Conservation (phyloP, 2,797 vertebrate genomes). For the Gephyroberyx darwinii region DNA sequence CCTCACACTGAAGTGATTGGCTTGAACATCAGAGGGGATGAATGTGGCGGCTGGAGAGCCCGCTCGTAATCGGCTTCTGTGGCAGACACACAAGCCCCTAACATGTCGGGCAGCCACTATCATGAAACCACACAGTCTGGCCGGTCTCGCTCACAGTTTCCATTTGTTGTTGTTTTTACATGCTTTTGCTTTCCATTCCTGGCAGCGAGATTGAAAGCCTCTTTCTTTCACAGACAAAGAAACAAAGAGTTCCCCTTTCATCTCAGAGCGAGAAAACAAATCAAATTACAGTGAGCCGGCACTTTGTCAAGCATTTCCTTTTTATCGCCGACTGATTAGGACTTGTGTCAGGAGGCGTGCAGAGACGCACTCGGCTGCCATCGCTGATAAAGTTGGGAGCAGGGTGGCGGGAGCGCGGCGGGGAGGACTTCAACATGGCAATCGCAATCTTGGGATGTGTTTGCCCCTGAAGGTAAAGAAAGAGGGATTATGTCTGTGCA, state of each 20-base stretch:
- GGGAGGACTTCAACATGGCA: conserved; percentile 17
- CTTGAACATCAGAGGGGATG: conserved; percentile 13
- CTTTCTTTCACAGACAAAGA: conserved; percentile 24
- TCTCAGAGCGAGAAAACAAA: conserved; percentile 40
- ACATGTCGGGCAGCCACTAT: background rate
- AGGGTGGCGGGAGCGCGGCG: background rate
- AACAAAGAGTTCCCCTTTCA: conserved; percentile 22
- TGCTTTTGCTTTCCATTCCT: conserved; percentile 14
- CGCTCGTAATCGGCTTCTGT: conserved; percentile 10
- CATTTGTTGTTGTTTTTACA: conserved; percentile 1
- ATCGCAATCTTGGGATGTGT: conserved; percentile 15
- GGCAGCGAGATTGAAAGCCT: conserved; percentile 41
- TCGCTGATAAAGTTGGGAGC: conserved; percentile 35
- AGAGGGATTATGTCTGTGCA: conserved; percentile 22
- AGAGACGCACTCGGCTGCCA: conserved; percentile 21
- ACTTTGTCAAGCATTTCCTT: conserved; percentile 37
- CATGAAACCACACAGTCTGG: background rate
- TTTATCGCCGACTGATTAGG: conserved; percentile 45
- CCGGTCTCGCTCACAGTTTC: background rate
- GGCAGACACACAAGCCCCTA: conserved; percentile 8
- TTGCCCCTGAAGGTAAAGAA: conserved; percentile 22
- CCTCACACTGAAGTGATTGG: background rate
- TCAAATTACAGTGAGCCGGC: conserved; percentile 41
- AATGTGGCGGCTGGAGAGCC: conserved; percentile 3
- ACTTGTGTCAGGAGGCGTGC: conserved; percentile 18